phyloP scores from a whole-genome alignment of 2,113 vertebrate species.

The Suricata suricatta region DNA sequence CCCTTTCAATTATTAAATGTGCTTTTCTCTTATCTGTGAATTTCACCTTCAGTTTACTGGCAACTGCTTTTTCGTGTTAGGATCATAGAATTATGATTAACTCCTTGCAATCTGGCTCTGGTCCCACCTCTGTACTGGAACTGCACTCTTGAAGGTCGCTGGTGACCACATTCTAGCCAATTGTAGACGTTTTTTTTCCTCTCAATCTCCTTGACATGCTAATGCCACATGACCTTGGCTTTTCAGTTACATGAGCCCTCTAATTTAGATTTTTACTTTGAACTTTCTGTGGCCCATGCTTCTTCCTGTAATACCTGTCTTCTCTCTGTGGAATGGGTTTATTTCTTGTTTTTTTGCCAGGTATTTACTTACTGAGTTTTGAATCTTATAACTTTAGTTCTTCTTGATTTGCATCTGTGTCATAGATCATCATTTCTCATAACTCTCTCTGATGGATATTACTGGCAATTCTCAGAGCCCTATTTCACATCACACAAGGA shows the following conservation, averaged over 20 bases:
- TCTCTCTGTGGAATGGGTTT: constrained; percentile 9
- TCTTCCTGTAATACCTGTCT: constrained; percentile 47
- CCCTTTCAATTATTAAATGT: constrained; percentile 68
- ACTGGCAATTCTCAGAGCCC: background rate
- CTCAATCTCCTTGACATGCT: constrained; percentile 44
- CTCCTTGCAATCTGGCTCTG: constrained; percentile 52
- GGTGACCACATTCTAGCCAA: constrained; percentile 60
- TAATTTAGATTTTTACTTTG: constrained; percentile 47
- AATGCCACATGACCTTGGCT: constrained; percentile 23
- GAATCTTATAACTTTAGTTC: constrained; percentile 8
- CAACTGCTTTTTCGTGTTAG: constrained; percentile 59
- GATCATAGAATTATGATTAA: constrained; percentile 70
- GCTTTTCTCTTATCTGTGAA: constrained; percentile 71
- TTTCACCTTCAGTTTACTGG: constrained; percentile 74
- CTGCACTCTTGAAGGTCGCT: constrained; percentile 42
- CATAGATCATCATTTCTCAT: background rate
- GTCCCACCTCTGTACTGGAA: constrained; percentile 43
- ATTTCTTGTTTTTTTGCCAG: background rate
- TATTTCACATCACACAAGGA: background rate
- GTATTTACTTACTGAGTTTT: constrained; percentile 28
- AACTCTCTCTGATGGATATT: constrained; percentile 4
- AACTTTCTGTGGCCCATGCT: background rate
- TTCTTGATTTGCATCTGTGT: constrained; percentile 50
- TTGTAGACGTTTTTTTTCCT: background rate
- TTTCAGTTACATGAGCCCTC: background rate